Evolutionary conservation across 2,797 vertebrate genomes (phyloP).

Genomic region (Hyperoplus immaculatus): DNA sequence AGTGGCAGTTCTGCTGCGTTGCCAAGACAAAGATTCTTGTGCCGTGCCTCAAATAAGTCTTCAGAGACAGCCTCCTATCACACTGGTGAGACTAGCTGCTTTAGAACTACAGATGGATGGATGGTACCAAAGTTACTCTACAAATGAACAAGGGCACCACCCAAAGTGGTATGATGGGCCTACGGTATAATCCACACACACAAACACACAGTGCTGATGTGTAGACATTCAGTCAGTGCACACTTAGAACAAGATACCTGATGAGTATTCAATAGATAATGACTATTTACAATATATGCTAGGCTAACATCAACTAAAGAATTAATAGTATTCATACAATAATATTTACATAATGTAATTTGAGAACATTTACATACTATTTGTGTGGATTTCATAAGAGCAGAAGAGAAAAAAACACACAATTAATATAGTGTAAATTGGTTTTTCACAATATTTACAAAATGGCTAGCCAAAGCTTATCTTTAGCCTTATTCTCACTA

Average conservation of each 20-base stretch:
- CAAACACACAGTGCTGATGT: conserved; percentile 40
- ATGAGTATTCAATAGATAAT: conserved; percentile 65
- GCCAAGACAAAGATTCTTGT: conserved; percentile 7
- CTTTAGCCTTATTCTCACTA: conserved; percentile 55
- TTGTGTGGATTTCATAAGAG: conserved; percentile 41
- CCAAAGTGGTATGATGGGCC: conserved; percentile 6
- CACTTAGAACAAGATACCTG: conserved; percentile 66
- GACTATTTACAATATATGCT: conserved; percentile 54
- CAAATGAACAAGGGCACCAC: conserved; percentile 8
- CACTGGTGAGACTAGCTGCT: conserved; percentile 33
- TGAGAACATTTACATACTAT: conserved; percentile 55
- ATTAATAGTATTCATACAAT: conserved; percentile 45
- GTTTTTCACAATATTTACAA: conserved; percentile 36
- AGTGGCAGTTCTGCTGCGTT: conserved; percentile 13
- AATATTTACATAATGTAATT: conserved; percentile 55
- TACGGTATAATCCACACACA: conserved; percentile 43
- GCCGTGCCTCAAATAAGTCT: neutral
- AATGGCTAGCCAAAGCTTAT: conserved; percentile 58
- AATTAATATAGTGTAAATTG: conserved; percentile 33
- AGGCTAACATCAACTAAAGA: conserved; percentile 61
- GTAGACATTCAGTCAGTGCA: conserved; percentile 61
- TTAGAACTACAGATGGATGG: conserved; percentile 11
- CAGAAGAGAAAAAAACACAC: conserved; percentile 39
- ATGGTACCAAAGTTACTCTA: conserved; percentile 36
- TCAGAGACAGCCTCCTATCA: conserved; percentile 30